Conservation (phyloP, 2,888 invertebrate genomes). For the Fragum sueziense region DNA sequence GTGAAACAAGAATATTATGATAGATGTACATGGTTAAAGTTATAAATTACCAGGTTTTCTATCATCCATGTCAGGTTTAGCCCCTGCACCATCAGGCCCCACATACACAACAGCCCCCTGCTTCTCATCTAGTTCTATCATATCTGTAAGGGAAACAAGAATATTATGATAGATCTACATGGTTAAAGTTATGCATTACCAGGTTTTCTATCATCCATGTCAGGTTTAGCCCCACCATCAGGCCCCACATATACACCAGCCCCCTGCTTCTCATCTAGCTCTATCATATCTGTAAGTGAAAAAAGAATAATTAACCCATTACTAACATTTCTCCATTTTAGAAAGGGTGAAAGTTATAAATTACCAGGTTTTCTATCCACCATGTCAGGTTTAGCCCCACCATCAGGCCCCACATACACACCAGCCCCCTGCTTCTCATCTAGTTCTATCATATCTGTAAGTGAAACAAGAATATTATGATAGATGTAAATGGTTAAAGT, state of each 20-base stretch:
- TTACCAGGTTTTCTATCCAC: neutral
- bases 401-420: constrained; percentile 52
- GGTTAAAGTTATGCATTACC: too few relatives aligned
- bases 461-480: too few relatives aligned
- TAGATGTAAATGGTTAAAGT: too few relatives aligned
- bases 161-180: neutral
- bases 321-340: too few relatives aligned
- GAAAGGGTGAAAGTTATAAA: too few relatives aligned
- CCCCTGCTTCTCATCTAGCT: constrained; percentile 29
- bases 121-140: constrained; percentile 49
- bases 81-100: neutral
- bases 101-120: neutral
- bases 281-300: constrained; percentile 50
- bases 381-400: neutral
- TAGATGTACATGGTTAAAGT: too few relatives aligned
- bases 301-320: too few relatives aligned
- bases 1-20: neutral
- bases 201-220: neutral
- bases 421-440: constrained; percentile 22
- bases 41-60: neutral
- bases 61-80: neutral
- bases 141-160: constrained; percentile 36
- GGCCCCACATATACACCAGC: neutral
- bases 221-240: neutral
- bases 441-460: constrained; percentile 51